Base-by-base conservation (phyloP, 2,888 invertebrate species). In the Lycia hirtaria region DNA sequence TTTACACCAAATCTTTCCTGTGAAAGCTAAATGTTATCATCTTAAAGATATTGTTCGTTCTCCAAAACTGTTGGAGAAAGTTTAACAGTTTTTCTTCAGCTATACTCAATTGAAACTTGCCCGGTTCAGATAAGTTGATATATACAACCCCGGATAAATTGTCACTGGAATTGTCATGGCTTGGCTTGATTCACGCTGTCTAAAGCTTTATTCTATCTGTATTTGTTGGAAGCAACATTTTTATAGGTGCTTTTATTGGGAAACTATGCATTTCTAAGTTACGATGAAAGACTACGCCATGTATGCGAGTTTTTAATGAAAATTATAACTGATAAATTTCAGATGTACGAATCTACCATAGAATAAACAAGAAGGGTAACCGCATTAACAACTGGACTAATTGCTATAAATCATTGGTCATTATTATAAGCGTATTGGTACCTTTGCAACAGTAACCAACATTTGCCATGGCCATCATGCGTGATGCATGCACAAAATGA, bases 21-120 rank as follows among this genome's bases (percentile, higher is more conserved):
- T 15, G 47, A 65, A 65, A 67, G 57, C 67, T 69, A 65, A 65
- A 64, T 66, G 67, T n/a, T 62, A 53, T 61, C 64, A 64, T 67
- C 35, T 28, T 65, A 65, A 66, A 61, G 60, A 64, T 71, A 67
- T 73, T 68, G 66, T 66, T 66, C 62, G 60, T 72, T 72, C 69
- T 65, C 67, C 70, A 66, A 76, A 72, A 72, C 68, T 67, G 62
- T 71, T 70, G 68, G 53, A 40, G 38, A 65, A 82, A 81, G 74
- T 83, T 80, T 74, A 64, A 64, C 70, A 72, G 75, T 76, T 76
- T 78, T 72, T 73, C 71, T 74, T 69, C 51, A 64, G 64, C 64
- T 63, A 71, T 56, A 72, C 70, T 68, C 74, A 69, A 76, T 76
- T 76, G 75, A 78, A 83, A 83, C 72, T 83, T 79, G 69, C 57